phyloP scores from a whole-genome alignment of 1,140 invertebrate species.

The Liolophura sinensis region DNA sequence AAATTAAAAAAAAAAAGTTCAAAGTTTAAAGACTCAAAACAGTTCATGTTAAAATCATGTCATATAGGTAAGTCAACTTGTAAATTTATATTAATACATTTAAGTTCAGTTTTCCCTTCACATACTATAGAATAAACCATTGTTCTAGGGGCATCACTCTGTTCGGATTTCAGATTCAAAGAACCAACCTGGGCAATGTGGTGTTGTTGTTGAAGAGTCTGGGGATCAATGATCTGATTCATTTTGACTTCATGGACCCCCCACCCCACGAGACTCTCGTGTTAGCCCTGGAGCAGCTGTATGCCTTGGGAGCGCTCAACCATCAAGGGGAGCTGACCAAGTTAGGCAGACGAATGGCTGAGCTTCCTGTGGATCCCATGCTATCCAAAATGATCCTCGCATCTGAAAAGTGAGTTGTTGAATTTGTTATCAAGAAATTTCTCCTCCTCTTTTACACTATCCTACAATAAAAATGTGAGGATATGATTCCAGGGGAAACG shows the following conservation, averaged over 20 bases:
- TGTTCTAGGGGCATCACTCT: background rate
- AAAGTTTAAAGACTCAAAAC: too few species aligned
- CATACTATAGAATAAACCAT: background rate
- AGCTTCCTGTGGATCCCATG: conserved; percentile 99
- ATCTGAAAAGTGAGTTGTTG: conserved; percentile 79
- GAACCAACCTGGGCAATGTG: conserved; percentile 60
- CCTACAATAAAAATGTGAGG: too few species aligned
- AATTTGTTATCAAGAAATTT: background rate
- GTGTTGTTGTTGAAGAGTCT: conserved; percentile 58
- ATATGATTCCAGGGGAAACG: too few species aligned
- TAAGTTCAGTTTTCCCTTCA: background rate
- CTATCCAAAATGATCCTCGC: conserved; percentile 98
- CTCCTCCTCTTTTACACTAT: background rate
- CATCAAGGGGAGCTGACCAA: conserved; percentile 97
- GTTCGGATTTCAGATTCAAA: conserved; percentile 34
- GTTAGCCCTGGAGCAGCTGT: conserved; percentile 94
- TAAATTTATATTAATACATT: too few species aligned
- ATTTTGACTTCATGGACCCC: conserved; percentile 99
- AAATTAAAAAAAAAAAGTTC: too few species aligned
- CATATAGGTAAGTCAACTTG: too few species aligned
- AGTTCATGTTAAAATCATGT: too few species aligned
- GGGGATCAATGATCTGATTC: conserved; percentile 91
- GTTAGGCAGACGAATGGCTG: conserved; percentile 96
- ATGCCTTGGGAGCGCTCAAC: conserved; percentile 97
- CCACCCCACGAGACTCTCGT: conserved; percentile 95